Evolutionary conservation across 2,888 invertebrate genomes (phyloP), one percentile per base, ranked within the genome.

Genomic region (Xanthia togata): DNA sequence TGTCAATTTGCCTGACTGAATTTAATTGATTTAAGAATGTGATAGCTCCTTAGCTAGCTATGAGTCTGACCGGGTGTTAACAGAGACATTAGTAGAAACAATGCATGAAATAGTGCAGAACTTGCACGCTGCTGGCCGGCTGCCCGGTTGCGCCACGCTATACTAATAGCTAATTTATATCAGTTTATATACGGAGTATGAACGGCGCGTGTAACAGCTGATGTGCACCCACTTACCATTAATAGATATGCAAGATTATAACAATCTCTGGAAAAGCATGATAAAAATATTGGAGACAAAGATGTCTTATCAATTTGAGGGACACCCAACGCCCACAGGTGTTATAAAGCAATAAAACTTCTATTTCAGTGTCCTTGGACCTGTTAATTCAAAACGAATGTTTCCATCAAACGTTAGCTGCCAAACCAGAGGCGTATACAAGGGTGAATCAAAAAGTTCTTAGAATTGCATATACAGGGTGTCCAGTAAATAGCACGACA

Each of bases 21-120:
- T 44, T 47, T 12, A 26, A 67, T 38, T 26, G 20, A 14, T 67
- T 73, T 31, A 73, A 47, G 67, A 31, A 20, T 59, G 17, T 57
- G 57, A 57, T 23, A 47, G 23, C 65, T 74, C n/a, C 11, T 12
- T 26, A 23, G 35, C 20, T 55, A 59, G 57, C 57, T 69, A 26
- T n/a, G 31, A 31, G 47, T 47, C 12, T 67, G 62, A 17, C 23
- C 57, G 57, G n/a, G 50, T 70, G 70, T 14, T 44, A 63, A 50
- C 68, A 64, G 67, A 53, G 47, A 64, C 82, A 71, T 71, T 59
- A 47, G 68, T 60, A 70, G 68, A 50, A 73, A 83, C 73, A 80
- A 83, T 71, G 70, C 63, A 57, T 77, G 83, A 83, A 83, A 80
- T 83, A 80, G 81, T 83, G 81, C 83, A 69, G 68, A 71, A 80